These are phyloP conservation scores for Bicyclus anynana DNA, from an alignment of 1,140 invertebrate genomes.

Conservation along the genomic window DNA sequence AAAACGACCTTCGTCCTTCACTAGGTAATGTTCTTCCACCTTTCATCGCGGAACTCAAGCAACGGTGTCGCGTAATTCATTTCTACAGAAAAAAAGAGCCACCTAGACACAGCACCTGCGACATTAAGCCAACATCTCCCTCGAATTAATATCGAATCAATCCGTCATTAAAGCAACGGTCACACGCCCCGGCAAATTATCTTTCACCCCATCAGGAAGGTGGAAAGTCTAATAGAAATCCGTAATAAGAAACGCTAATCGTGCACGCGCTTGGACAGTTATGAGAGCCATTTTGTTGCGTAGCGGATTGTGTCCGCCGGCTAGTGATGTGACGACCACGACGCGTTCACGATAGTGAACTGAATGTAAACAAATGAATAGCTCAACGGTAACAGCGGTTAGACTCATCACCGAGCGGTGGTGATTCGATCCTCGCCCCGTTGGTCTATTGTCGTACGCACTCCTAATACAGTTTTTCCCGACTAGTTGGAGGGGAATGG, in stretches of 20 bases:
- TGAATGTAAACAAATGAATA: not conserved
- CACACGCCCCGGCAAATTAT: constrained; percentile 68
- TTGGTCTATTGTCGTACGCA: too few relatives aligned
- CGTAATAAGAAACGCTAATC: constrained; percentile 70
- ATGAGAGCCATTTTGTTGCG: constrained; percentile 58
- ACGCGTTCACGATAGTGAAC: not conserved
- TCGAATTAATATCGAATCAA: constrained; percentile 74
- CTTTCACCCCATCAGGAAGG: constrained; percentile 68
- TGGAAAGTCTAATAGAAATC: constrained; percentile 74
- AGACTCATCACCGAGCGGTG: too few relatives aligned
- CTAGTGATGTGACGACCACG: constrained; percentile 20
- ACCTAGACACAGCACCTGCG: constrained; percentile 41
- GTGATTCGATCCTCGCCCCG: too few relatives aligned
- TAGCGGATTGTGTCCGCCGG: constrained; percentile 35
- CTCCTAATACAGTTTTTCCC: too few relatives aligned
- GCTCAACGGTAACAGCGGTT: too few relatives aligned
- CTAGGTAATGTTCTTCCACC: constrained; percentile 14
- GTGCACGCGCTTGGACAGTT: constrained; percentile 65
- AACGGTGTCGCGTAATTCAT: constrained; percentile 29
- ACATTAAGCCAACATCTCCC: constrained; percentile 51
- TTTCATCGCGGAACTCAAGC: constrained; percentile 27
- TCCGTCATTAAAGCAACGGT: constrained; percentile 69
- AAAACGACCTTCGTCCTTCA: constrained; percentile 10
- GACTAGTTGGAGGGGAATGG: too few relatives aligned
- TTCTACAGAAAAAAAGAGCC: constrained; percentile 49